Evolutionary conservation across 1,140 invertebrate genomes (phyloP).

Genomic region (Gonioctena quinquepunctata): DNA sequence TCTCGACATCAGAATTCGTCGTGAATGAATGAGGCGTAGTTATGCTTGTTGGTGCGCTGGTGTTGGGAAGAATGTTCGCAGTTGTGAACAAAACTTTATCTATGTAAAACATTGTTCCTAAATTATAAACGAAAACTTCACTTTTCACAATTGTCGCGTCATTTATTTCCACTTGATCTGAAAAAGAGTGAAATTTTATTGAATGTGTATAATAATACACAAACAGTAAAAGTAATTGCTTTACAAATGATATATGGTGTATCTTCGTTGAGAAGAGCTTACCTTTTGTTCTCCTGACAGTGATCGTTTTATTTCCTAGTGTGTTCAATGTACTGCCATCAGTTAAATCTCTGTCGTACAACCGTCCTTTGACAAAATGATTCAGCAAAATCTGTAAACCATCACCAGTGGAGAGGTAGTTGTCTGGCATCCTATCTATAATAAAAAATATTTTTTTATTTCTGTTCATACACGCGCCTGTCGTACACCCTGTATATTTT

Average conservation of each 20-base stretch:
- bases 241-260: slow-evolving; percentile 9
- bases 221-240: neutral
- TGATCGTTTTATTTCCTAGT: slow-evolving; percentile 61
- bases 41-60: slow-evolving; percentile 39
- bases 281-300: slow-evolving; percentile 58
- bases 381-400: slow-evolving; percentile 63
- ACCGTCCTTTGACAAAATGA: slow-evolving; percentile 64
- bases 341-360: slow-evolving; percentile 63
- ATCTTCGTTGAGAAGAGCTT: slow-evolving; percentile 16
- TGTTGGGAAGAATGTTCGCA: slow-evolving; percentile 50
- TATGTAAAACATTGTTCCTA: slow-evolving; percentile 66
- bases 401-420: slow-evolving; percentile 60
- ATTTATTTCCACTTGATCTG: slow-evolving; percentile 59
- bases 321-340: slow-evolving; percentile 59
- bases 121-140: slow-evolving; percentile 66
- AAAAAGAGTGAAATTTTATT: slow-evolving; percentile 20
- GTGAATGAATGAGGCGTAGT: slow-evolving; percentile 18
- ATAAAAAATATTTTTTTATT: too few species aligned
- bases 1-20: slow-evolving; percentile 53
- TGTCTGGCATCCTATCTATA: slow-evolving; percentile 63
- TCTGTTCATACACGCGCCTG: too few species aligned
- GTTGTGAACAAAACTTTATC: slow-evolving; percentile 60
- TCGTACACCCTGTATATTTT: too few species aligned
- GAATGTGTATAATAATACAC: neutral
- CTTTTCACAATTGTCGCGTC: slow-evolving; percentile 62